Evolutionary conservation across 37 sponge, comb jelly and placozoan species (phyloP).

Genomic region (Spongilla lacustris): DNA sequence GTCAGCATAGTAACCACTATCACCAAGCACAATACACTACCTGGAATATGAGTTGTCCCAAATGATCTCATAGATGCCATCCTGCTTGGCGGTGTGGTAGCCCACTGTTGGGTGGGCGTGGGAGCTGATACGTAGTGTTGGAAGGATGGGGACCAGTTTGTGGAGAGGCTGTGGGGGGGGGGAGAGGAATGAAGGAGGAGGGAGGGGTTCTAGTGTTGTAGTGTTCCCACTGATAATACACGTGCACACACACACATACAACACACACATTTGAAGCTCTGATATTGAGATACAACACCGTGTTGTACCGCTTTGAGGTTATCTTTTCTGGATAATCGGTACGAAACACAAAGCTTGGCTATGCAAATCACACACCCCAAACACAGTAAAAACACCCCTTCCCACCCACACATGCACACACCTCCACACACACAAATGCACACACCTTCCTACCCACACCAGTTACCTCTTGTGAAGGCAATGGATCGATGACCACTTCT

Average conservation of each 20-base stretch:
- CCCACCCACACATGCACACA: conserved; percentile 19
- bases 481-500: conserved; percentile 69
- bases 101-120: conserved; percentile 83
- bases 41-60: conserved; percentile 95
- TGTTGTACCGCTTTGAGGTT: no score
- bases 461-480: conserved; percentile 44
- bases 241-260: background rate
- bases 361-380: no score
- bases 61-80: conserved; percentile 90
- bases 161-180: conserved; percentile 28
- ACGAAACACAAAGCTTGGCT: no score
- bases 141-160: conserved; percentile 80
- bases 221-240: background rate
- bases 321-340: no score
- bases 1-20: no score
- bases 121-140: conserved; percentile 76
- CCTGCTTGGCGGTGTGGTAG: conserved; percentile 77
- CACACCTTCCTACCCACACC: background rate
- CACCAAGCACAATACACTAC: conserved; percentile 31
- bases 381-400: no score
- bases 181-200: background rate
- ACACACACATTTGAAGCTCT: no score
- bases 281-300: no score
- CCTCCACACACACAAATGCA: conserved; percentile 18
- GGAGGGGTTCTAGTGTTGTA: background rate